Conservation (phyloP, 2,113 vertebrate genomes). For the Hepsetus odoe region DNA sequence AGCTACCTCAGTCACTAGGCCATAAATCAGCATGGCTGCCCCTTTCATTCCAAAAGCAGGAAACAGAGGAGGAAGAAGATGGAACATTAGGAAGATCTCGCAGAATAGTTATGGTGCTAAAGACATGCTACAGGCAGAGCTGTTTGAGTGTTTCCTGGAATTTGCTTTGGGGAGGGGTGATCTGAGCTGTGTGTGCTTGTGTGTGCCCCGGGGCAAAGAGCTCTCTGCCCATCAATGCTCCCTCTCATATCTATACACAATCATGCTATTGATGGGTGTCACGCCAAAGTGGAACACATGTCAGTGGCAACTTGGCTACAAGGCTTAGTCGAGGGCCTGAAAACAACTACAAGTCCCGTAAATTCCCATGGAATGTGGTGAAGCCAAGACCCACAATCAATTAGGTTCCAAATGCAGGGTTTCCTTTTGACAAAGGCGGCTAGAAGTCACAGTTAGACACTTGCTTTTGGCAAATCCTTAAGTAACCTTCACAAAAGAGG, state of each 20-base stretch:
- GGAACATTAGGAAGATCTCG: slow-evolving; percentile 25
- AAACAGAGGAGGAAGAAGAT: slow-evolving; percentile 24
- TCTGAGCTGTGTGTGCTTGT: slow-evolving; percentile 56
- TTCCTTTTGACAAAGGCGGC: slow-evolving; percentile 47
- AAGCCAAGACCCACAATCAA: slow-evolving; percentile 62
- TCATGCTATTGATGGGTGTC: slow-evolving; percentile 72
- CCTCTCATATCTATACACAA: slow-evolving; percentile 65
- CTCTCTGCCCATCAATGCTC: slow-evolving; percentile 67
- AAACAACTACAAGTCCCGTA: slow-evolving; percentile 66
- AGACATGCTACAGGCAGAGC: slow-evolving; percentile 49
- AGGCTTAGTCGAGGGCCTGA: slow-evolving; percentile 58
- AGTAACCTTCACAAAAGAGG: background rate
- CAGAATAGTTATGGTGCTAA: background rate
- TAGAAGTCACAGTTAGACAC: background rate
- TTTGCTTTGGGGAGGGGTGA: slow-evolving; percentile 53
- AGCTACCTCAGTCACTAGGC: slow-evolving; percentile 59
- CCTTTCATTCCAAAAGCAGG: slow-evolving; percentile 12
- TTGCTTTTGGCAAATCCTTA: background rate
- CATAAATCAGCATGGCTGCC: slow-evolving; percentile 59
- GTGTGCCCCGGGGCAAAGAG: slow-evolving; percentile 60
- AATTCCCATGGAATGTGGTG: slow-evolving; percentile 72
- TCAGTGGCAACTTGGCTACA: slow-evolving; percentile 58
- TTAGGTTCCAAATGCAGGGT: slow-evolving; percentile 65
- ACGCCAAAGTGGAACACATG: slow-evolving; percentile 66
- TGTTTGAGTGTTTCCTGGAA: slow-evolving; percentile 62